Conservation (phyloP, 2,888 invertebrate genomes). For the Cenopis cana region DNA sequence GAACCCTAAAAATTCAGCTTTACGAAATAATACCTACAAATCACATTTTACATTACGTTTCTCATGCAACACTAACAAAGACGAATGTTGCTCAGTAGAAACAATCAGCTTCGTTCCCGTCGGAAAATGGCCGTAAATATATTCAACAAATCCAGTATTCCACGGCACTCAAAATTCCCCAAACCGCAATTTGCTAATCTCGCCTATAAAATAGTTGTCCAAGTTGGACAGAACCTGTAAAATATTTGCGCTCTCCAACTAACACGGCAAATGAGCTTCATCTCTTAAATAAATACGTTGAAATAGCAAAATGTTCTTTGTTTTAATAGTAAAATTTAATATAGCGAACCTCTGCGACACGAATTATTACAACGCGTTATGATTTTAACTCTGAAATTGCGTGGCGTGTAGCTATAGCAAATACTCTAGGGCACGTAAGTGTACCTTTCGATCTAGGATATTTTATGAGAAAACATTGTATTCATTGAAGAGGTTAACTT, state of each 20-base stretch:
- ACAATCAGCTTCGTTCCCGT: background rate
- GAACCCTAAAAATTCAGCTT: too few relatives aligned
- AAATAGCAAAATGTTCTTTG: constrained; percentile 34
- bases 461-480: constrained; percentile 64
- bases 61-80: background rate
- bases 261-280: constrained; percentile 22
- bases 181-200: constrained; percentile 22
- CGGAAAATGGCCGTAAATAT: background rate
- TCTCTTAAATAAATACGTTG: constrained; percentile 29
- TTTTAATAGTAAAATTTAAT: constrained; percentile 37
- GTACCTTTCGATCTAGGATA: constrained; percentile 56
- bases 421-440: constrained; percentile 41
- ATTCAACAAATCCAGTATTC: background rate
- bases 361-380: background rate
- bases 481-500: constrained; percentile 54
- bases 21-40: background rate
- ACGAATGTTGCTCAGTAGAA: background rate
- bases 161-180: constrained; percentile 1
- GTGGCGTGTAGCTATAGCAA: constrained; percentile 21
- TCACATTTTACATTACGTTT: background rate
- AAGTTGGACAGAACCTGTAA: constrained; percentile 18
- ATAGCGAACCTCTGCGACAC: constrained; percentile 1
- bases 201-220: constrained; percentile 12
- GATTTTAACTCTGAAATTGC: constrained; percentile 44
- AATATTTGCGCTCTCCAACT: constrained; percentile 24